Conservation (phyloP, 1,140 invertebrate species). For the Mactra quadrangularis region DNA sequence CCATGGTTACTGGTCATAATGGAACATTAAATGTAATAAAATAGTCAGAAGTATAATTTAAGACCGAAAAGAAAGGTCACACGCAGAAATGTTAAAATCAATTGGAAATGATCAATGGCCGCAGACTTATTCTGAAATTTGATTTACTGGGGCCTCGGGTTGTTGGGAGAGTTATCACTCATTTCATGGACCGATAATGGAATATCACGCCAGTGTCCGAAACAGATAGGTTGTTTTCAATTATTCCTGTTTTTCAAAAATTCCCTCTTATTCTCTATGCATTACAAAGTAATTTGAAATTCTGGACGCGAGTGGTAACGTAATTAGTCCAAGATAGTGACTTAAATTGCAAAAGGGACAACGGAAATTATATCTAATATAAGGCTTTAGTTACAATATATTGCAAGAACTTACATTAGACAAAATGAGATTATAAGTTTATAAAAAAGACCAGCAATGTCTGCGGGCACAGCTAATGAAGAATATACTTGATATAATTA, state of each 20-base stretch:
- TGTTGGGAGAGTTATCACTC: background rate
- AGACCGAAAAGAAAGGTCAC: slow-evolving; percentile 60
- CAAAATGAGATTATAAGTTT: slow-evolving; percentile 60
- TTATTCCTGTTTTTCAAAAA: slow-evolving; percentile 64
- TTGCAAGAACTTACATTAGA: slow-evolving; percentile 60
- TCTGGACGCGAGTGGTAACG: slow-evolving; percentile 43
- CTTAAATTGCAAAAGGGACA: slow-evolving; percentile 15
- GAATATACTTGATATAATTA: slow-evolving; percentile 41
- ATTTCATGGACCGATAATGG: slow-evolving; percentile 33
- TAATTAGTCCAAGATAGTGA: slow-evolving; percentile 37
- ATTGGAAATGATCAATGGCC: slow-evolving; percentile 48
- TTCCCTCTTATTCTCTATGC: slow-evolving; percentile 32
- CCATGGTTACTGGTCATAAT: slow-evolving; percentile 60
- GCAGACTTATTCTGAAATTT: slow-evolving; percentile 42
- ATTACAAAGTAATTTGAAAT: slow-evolving; percentile 63
- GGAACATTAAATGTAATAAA: slow-evolving; percentile 66
- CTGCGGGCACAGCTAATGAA: slow-evolving; percentile 42
- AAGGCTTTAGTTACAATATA: slow-evolving; percentile 57
- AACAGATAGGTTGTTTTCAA: slow-evolving; percentile 58
- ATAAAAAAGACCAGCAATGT: slow-evolving; percentile 34
- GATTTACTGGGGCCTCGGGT: slow-evolving; percentile 51
- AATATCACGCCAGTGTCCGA: background rate
- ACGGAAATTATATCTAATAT: slow-evolving; percentile 52
- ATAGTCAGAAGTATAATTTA: slow-evolving; percentile 64
- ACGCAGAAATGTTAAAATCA: slow-evolving; percentile 48